Conservation (phyloP, 2,797 vertebrate genomes). For the Mormyrus hasselquistii region DNA sequence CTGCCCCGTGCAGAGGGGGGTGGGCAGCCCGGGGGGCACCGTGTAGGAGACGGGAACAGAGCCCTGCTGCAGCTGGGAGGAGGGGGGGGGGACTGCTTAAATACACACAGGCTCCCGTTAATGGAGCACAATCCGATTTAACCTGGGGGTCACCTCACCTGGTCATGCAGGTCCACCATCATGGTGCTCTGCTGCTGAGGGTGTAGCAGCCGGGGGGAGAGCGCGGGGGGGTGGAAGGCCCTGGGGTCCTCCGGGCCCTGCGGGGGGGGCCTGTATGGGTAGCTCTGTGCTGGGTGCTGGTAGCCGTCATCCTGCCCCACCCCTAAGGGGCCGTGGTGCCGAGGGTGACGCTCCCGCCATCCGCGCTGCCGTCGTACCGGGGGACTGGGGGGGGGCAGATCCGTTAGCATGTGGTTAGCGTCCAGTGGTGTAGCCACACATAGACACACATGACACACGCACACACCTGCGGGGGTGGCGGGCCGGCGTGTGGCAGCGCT, state of each 20-base stretch:
- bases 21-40: conserved; percentile 76
- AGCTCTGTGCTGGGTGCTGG: conserved; percentile 62
- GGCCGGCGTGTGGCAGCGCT: conserved; percentile 86
- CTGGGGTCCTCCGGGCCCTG: conserved; percentile 69
- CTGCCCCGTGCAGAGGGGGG: conserved; percentile 68
- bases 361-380: conserved; percentile 84
- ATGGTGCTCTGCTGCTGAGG: conserved; percentile 86
- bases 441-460: neutral
- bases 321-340: conserved; percentile 63
- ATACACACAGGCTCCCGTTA: neutral
- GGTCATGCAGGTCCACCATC: conserved; percentile 90
- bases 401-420: neutral
- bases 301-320: conserved; percentile 85
- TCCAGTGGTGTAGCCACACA: neutral
- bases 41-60: conserved; percentile 82
- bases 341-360: conserved; percentile 78
- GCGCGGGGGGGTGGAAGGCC: conserved; percentile 78
- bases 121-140: neutral
- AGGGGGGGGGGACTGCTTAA: conserved; percentile 10
- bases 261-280: conserved; percentile 34
- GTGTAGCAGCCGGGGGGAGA: conserved; percentile 84
- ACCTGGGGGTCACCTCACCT: conserved; percentile 70
- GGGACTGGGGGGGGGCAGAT: conserved; percentile 58
- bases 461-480: conserved; percentile 84
- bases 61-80: conserved; percentile 72